Percentiles rank a stretch among this genome's conserved stretches.
Evolutionary conservation across 1,140 invertebrate species (phyloP).

Genomic region (Dinoponera quadriceps): DNA sequence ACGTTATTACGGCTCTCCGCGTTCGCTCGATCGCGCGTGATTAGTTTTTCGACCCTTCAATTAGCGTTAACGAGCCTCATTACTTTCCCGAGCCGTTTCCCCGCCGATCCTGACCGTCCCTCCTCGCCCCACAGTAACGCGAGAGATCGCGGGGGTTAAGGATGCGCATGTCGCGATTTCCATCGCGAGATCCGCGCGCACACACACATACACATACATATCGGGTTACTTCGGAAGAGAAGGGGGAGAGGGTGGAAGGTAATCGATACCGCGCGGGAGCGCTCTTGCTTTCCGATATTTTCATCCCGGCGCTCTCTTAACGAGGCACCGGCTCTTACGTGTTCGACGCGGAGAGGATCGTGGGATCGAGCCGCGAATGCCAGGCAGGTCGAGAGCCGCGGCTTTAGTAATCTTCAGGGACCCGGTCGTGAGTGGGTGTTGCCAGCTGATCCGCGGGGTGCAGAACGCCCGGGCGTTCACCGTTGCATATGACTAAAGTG

Average conservation of each 20-base stretch:
- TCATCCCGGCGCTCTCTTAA: slow-evolving; percentile 22
- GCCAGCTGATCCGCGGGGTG: slow-evolving; percentile 67
- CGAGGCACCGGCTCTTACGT: slow-evolving; percentile 46
- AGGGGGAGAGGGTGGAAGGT: neutral
- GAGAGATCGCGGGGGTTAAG: slow-evolving; percentile 55
- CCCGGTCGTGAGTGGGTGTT: slow-evolving; percentile 79
- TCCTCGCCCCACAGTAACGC: too few species aligned
- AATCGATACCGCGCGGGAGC: slow-evolving; percentile 29
- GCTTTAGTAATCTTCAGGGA: slow-evolving; percentile 73
- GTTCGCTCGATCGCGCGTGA: neutral
- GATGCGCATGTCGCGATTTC: slow-evolving; percentile 27
- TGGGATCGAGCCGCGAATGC: slow-evolving; percentile 71
- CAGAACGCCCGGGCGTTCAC: slow-evolving; percentile 64
- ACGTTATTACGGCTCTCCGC: too few species aligned
- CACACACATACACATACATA: too few species aligned
- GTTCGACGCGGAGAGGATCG: slow-evolving; percentile 65
- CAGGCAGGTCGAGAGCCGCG: slow-evolving; percentile 68
- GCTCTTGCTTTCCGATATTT: slow-evolving; percentile 45
- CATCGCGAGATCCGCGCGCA: neutral
- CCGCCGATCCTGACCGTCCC: neutral
- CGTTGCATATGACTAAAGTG: slow-evolving; percentile 35
- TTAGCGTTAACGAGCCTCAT: slow-evolving; percentile 37
- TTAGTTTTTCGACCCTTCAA: slow-evolving; percentile 41
- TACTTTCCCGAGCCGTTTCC: slow-evolving; percentile 49
- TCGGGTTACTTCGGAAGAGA: slow-evolving; percentile 5